Conservation (phyloP, 1,140 invertebrate species). For the Drosophila grimshawi region DNA sequence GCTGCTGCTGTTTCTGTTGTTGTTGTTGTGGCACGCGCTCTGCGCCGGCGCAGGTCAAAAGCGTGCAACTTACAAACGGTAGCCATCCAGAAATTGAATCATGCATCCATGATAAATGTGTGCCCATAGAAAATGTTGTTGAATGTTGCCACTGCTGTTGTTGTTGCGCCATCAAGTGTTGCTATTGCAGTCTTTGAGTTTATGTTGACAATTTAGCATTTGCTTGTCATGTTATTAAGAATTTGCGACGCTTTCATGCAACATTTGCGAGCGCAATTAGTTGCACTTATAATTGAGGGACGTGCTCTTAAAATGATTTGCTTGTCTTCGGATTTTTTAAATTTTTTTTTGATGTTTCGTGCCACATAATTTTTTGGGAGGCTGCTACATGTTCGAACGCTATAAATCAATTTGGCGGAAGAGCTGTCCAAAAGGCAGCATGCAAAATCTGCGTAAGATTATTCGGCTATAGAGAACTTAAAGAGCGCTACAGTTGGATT, state of each 20-base stretch:
- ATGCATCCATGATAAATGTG: constrained; percentile 41
- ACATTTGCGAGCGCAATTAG: constrained; percentile 71
- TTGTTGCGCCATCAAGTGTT: constrained; percentile 19
- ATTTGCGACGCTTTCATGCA: constrained; percentile 73
- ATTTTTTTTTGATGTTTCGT: constrained; percentile 10
- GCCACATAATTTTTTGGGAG: constrained; percentile 25
- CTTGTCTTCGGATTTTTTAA: constrained; percentile 25
- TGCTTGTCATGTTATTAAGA: constrained; percentile 69
- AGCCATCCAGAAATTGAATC: constrained; percentile 44
- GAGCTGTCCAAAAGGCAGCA: constrained; percentile 48
- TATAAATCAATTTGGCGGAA: constrained; percentile 77
- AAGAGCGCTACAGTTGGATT: constrained; percentile 39
- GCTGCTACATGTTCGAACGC: constrained; percentile 69
- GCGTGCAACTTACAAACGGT: constrained; percentile 72
- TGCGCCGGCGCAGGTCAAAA: constrained; percentile 71
- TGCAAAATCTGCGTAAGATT: constrained; percentile 42
- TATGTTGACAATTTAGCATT: constrained; percentile 82
- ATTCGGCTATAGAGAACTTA: constrained; percentile 2
- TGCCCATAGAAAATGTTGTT: constrained; percentile 25
- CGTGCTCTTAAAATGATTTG: constrained; percentile 46
- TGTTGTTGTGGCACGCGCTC: constrained; percentile 54
- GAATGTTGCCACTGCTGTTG: constrained; percentile 8
- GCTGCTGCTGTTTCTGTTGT: constrained; percentile 20
- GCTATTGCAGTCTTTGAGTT: constrained; percentile 21
- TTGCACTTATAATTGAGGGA: constrained; percentile 75